phyloP scores from a whole-genome alignment of 35 echinoderm and acorn worm genomes.

The Patiria miniata region DNA sequence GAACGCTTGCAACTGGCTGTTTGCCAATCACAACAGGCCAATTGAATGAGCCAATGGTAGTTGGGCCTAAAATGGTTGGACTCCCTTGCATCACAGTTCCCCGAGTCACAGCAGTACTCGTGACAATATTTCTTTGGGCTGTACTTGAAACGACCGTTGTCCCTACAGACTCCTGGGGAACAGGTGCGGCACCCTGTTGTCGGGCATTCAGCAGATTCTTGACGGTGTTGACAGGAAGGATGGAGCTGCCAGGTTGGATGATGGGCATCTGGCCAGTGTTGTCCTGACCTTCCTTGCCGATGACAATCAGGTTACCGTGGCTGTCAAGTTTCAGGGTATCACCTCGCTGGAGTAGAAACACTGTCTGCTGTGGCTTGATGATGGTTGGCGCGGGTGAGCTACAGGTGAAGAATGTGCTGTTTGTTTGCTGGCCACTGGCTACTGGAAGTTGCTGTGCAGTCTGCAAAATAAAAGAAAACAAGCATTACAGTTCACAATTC shows the following conservation, averaged over 20 bases:
- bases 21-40: background rate
- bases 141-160: background rate
- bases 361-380: constrained; percentile 37
- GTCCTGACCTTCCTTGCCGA: constrained; percentile 33
- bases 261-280: background rate
- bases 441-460: constrained; percentile 16
- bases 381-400: background rate
- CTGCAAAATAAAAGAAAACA: background rate
- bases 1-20: background rate
- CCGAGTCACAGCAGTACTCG: background rate
- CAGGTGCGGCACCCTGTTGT: background rate
- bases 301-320: constrained; percentile 48
- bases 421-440: background rate
- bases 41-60: background rate
- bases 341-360: constrained; percentile 53
- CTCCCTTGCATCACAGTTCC: background rate
- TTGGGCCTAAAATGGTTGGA: background rate
- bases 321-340: constrained; percentile 62
- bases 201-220: constrained; percentile 6
- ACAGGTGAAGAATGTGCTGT: background rate
- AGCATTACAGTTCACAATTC: background rate
- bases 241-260: constrained; percentile 11
- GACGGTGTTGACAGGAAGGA: background rate
- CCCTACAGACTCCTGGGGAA: background rate
- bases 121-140: background rate